Percentiles rank a stretch among this genome's conserved stretches.
phyloP scores from a whole-genome alignment of 1,140 invertebrate genomes.

The Atta cephalotes region DNA sequence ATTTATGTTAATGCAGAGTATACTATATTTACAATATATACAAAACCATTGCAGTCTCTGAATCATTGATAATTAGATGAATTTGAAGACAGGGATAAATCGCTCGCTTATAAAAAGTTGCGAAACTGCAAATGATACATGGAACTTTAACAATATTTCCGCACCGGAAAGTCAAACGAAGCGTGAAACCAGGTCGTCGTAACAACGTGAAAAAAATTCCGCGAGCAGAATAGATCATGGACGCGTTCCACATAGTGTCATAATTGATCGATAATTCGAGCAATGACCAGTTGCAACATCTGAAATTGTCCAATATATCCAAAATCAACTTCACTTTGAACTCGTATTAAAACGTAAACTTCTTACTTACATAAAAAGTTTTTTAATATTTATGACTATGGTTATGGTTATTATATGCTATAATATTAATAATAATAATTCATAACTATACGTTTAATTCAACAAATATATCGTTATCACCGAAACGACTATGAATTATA shows the following conservation, averaged over 20 bases:
- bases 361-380: neutral
- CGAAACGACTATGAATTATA: no score
- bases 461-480: no score
- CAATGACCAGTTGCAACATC: neutral
- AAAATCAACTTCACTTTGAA: neutral
- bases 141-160: slow-evolving; percentile 75
- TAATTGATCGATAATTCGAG: slow-evolving; percentile 39
- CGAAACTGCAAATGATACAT: slow-evolving; percentile 59
- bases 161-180: slow-evolving; percentile 83
- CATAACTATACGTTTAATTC: no score
- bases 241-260: slow-evolving; percentile 34
- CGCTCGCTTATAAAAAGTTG: slow-evolving; percentile 4
- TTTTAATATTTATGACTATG: no score
- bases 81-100: neutral
- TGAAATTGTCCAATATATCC: neutral
- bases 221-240: slow-evolving; percentile 21
- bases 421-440: no score
- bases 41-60: neutral
- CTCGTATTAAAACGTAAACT: neutral
- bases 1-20: neutral
- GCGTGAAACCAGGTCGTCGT: slow-evolving; percentile 84
- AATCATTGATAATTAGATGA: neutral
- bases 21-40: neutral
- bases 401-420: no score
- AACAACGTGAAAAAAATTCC: slow-evolving; percentile 58